These are phyloP conservation scores for Drosophila parthenogenetica DNA, from an alignment of 2,888 invertebrate genomes.

Conservation along the genomic window DNA sequence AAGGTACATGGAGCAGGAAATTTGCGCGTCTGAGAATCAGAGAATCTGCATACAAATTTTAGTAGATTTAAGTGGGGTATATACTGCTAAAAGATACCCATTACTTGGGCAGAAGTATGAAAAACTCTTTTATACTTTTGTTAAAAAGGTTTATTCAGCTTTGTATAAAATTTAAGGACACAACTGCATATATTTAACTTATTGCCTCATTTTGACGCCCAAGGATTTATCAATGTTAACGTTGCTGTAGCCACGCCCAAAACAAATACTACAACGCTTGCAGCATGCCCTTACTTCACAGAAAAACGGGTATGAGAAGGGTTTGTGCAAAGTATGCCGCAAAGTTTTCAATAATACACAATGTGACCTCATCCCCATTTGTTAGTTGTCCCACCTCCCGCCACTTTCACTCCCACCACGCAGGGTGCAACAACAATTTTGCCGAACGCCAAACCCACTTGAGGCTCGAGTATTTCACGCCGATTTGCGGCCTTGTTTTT, in stretches of 20 bases:
- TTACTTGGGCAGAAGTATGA: background rate
- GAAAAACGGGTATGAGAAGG: conserved; percentile 30
- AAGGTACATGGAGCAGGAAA: conserved; percentile 55
- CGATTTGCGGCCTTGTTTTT: conserved; percentile 64
- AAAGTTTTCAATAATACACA: conserved; percentile 60
- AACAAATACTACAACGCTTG: too few relatives aligned
- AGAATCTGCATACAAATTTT: conserved; percentile 67
- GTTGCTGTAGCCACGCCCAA: too few relatives aligned
- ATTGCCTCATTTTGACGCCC: too few relatives aligned
- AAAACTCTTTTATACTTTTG: background rate
- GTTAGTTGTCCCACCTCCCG: background rate
- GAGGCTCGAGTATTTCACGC: conserved; percentile 80
- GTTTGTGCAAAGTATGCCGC: conserved; percentile 55
- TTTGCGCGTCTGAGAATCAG: conserved; percentile 46
- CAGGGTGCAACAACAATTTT: conserved; percentile 37
- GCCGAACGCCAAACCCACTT: conserved; percentile 69
- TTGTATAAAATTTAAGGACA: too few relatives aligned
- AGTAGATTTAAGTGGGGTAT: background rate
- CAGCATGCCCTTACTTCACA: background rate
- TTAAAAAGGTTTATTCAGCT: too few relatives aligned
- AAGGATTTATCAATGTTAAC: too few relatives aligned
- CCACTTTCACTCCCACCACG: background rate
- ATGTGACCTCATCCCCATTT: background rate
- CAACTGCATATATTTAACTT: too few relatives aligned
- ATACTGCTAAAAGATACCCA: background rate